Conservation (phyloP, 2,797 vertebrate genomes). For the Rhinoraja longicauda region DNA sequence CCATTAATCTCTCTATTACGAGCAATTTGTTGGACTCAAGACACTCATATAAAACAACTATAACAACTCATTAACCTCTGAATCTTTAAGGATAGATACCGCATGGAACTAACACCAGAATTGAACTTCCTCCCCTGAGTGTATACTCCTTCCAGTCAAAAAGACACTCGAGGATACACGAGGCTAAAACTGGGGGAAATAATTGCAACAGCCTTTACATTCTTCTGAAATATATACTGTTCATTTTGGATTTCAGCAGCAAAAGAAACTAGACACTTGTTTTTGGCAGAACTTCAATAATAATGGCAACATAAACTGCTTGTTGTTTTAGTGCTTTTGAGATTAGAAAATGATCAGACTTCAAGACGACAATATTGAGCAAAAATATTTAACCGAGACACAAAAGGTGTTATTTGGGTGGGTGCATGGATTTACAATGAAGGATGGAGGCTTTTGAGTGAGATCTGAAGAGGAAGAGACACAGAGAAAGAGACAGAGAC, state of each 20-base stretch:
- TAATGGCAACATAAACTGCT: too few relatives aligned
- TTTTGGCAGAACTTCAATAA: background rate
- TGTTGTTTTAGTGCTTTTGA: too few relatives aligned
- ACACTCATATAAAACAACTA: background rate
- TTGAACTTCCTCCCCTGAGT: background rate
- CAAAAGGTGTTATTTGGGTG: too few relatives aligned
- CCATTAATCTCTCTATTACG: background rate
- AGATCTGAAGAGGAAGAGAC: too few relatives aligned
- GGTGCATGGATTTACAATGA: too few relatives aligned
- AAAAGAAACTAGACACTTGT: background rate
- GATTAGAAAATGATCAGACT: too few relatives aligned
- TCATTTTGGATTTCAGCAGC: background rate
- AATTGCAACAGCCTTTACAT: background rate
- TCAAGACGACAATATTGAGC: too few relatives aligned
- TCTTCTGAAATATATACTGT: background rate
- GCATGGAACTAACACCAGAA: background rate
- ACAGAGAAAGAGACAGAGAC: too few relatives aligned
- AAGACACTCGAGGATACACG: background rate
- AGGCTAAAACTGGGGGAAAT: background rate
- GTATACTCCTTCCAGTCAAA: background rate
- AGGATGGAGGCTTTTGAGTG: too few relatives aligned
- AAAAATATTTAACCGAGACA: too few relatives aligned
- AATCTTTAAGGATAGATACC: background rate
- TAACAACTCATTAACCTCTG: background rate
- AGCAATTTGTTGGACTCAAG: constrained; percentile 1